These are phyloP conservation scores for Edolisoma coerulescens DNA, from an alignment of 2,113 vertebrate genomes.

Conservation along the genomic window DNA sequence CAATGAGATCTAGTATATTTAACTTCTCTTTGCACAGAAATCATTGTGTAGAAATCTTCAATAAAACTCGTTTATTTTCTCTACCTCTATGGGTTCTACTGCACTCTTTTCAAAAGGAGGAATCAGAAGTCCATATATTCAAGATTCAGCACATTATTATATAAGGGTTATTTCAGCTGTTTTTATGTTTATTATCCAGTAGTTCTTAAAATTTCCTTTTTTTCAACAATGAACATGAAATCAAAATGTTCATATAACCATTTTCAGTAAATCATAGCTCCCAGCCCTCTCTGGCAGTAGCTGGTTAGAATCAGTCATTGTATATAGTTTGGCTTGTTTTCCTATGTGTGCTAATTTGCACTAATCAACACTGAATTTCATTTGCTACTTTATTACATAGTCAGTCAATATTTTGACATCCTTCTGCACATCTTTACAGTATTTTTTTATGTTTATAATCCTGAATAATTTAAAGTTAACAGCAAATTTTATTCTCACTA, in stretches of 20 bases:
- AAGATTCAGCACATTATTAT: background rate
- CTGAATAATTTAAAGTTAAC: background rate
- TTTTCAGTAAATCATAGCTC: background rate
- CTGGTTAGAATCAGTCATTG: background rate
- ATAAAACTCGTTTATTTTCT: background rate
- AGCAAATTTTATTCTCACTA: background rate
- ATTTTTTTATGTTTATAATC: background rate
- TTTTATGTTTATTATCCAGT: background rate
- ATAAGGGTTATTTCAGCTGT: background rate
- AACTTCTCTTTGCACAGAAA: background rate
- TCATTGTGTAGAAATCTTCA: background rate
- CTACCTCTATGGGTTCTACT: background rate
- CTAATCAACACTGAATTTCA: background rate
- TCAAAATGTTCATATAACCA: background rate
- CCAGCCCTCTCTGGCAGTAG: background rate
- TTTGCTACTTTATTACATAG: background rate
- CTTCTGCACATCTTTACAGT: background rate
- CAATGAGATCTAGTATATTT: background rate
- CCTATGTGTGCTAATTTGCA: background rate
- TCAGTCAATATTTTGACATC: slow-evolving; percentile 8
- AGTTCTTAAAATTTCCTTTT: background rate
- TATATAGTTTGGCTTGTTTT: background rate
- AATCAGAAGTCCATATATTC: background rate
- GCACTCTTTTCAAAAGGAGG: background rate
- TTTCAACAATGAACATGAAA: background rate